phyloP scores from a whole-genome alignment of 92 coral and sea anemone species.

The Parazoanthus atlanticus region DNA sequence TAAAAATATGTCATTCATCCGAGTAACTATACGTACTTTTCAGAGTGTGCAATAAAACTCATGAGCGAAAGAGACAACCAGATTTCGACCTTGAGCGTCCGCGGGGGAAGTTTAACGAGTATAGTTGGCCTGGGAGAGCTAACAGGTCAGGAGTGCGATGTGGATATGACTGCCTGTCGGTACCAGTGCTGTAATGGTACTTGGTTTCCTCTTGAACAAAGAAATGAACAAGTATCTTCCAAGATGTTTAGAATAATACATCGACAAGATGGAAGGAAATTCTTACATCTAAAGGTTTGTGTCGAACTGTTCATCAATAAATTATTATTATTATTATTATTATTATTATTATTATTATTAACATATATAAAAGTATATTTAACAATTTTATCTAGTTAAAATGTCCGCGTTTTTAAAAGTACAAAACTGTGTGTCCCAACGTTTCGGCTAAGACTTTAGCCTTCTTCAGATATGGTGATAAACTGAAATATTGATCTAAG shows the following conservation, averaged over 20 bases:
- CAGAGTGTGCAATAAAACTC: slow-evolving; percentile 28
- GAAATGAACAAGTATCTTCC: not conserved
- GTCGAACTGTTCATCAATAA: not conserved
- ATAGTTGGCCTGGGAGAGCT: slow-evolving; percentile 15
- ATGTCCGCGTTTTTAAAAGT: too few species aligned
- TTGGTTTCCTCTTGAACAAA: slow-evolving; percentile 15
- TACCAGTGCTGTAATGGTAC: slow-evolving; percentile 21
- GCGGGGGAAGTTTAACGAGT: slow-evolving; percentile 18
- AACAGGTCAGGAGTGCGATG: slow-evolving; percentile 19
- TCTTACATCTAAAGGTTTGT: slow-evolving; percentile 5
- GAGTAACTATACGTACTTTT: not conserved
- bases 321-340: too few species aligned
- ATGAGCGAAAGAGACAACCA: slow-evolving; percentile 28
- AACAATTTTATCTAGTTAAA: too few species aligned
- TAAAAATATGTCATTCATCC: not conserved
- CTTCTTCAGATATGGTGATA: too few species aligned
- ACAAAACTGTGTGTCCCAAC: too few species aligned
- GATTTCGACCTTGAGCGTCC: slow-evolving; percentile 23
- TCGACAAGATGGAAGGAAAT: slow-evolving; percentile 8
- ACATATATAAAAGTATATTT: too few species aligned
- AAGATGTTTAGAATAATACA: not conserved
- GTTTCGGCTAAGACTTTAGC: too few species aligned
- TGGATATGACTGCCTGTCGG: slow-evolving; percentile 5
- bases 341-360: too few species aligned
- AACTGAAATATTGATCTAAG: too few species aligned